Conservation (phyloP, 2,888 invertebrate genomes). For the Phaonia tiefii region DNA sequence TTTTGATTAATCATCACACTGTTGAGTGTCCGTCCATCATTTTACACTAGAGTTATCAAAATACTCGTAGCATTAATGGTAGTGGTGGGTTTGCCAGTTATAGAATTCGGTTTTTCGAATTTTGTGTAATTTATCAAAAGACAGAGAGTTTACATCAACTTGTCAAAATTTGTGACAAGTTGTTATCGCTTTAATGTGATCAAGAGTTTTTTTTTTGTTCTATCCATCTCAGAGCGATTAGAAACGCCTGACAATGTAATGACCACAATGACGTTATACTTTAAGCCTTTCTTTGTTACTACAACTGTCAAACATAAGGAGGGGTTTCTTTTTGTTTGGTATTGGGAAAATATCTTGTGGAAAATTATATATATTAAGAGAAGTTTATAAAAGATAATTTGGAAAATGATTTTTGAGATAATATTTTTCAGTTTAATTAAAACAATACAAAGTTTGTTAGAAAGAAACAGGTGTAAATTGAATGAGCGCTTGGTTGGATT, state of each 20-base stretch:
- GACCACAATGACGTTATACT: conserved; percentile 2
- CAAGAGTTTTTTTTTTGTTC: not conserved
- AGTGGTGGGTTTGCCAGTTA: not conserved
- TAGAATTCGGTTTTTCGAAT: not conserved
- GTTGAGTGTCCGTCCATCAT: not conserved
- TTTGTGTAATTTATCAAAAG: conserved; percentile 10
- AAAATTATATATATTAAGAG: not conserved
- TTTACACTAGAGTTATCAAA: not conserved
- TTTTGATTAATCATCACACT: not conserved
- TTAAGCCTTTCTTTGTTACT: conserved; percentile 13
- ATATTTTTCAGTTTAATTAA: too few relatives aligned
- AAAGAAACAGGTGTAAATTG: too few relatives aligned
- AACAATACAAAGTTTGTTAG: too few relatives aligned
- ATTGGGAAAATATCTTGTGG: conserved; percentile 13
- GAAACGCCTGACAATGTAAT: conserved; percentile 5
- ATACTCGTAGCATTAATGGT: not conserved
- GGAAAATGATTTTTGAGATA: not conserved
- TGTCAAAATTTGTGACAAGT: conserved; percentile 69
- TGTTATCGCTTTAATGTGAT: conserved; percentile 41
- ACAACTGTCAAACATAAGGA: not conserved
- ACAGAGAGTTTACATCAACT: conserved; percentile 48
- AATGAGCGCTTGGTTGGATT: too few relatives aligned
- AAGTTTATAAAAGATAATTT: conserved; percentile 1
- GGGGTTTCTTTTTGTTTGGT: conserved; percentile 14
- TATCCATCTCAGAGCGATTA: not conserved